Evolutionary conservation across 2,113 vertebrate genomes (phyloP).

Genomic region (Ariopsis seemanni): DNA sequence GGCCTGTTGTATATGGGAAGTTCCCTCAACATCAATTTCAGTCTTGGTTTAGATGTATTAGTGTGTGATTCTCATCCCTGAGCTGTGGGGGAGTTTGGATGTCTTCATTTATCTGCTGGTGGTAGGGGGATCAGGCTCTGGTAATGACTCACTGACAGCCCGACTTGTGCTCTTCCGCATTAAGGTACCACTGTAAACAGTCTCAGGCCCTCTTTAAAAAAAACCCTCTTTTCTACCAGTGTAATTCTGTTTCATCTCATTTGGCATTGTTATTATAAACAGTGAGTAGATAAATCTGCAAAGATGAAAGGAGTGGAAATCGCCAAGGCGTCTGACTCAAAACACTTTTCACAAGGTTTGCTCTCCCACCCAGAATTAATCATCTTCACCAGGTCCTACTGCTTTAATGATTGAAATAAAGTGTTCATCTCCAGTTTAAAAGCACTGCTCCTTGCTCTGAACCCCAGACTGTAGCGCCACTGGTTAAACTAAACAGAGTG

Average conservation of each 20-base stretch:
- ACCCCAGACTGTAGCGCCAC: neutral
- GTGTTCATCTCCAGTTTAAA: conserved; percentile 28
- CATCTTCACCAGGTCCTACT: conserved; percentile 34
- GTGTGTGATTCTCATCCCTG: conserved; percentile 28
- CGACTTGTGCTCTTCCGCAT: conserved; percentile 48
- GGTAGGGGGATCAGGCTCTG: conserved; percentile 40
- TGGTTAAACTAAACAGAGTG: conserved; percentile 7
- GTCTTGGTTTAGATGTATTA: conserved; percentile 50
- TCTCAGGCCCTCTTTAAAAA: conserved; percentile 53
- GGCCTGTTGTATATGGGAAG: conserved; percentile 37
- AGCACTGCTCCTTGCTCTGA: neutral
- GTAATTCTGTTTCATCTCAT: conserved; percentile 58
- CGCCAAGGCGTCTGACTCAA: conserved; percentile 48
- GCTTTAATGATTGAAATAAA: conserved; percentile 35
- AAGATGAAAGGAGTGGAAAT: conserved; percentile 60
- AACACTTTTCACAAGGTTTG: conserved; percentile 51
- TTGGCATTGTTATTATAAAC: conserved; percentile 62
- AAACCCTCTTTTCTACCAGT: conserved; percentile 51
- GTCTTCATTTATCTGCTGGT: conserved; percentile 55
- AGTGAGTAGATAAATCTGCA: conserved; percentile 52
- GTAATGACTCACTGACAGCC: conserved; percentile 53
- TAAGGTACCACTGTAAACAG: conserved; percentile 62
- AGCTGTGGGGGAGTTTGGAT: conserved; percentile 41
- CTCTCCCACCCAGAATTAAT: conserved; percentile 51
- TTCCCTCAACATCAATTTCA: conserved; percentile 38